These are phyloP conservation scores for Thymelicus lineola DNA, from an alignment of 2,888 invertebrate genomes.

Conservation along the genomic window DNA sequence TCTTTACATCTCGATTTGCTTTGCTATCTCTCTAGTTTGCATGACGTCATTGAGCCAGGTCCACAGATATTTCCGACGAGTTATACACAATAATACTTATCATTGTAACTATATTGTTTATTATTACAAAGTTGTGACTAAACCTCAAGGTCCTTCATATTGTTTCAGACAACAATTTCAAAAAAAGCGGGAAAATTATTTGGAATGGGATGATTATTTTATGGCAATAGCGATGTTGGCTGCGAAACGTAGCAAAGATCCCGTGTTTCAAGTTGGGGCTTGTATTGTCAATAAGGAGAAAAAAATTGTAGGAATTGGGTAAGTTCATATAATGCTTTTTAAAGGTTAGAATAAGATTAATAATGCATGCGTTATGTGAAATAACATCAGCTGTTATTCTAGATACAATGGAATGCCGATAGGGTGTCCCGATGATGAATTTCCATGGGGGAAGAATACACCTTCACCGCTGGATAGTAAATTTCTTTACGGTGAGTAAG, in stretches of 20 bases:
- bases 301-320: constrained; percentile 95
- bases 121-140: too few relatives aligned
- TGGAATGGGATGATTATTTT: constrained; percentile 97
- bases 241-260: constrained; percentile 98
- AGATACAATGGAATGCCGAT: constrained; percentile 98
- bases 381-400: constrained; percentile 43
- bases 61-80: too few relatives aligned
- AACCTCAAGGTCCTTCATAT: neutral
- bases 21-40: too few relatives aligned
- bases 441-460: constrained; percentile 94
- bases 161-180: constrained; percentile 45
- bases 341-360: neutral
- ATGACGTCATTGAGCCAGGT: too few relatives aligned
- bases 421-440: constrained; percentile 94
- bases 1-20: too few relatives aligned
- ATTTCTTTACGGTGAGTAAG: constrained; percentile 91
- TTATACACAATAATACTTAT: too few relatives aligned
- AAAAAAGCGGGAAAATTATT: constrained; percentile 86
- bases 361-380: neutral
- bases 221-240: constrained; percentile 97
- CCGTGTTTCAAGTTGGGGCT: constrained; percentile 96
- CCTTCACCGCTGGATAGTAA: constrained; percentile 89
- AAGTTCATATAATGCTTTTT: constrained; percentile 41
- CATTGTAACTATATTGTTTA: too few relatives aligned
- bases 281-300: constrained; percentile 95